phyloP scores from a whole-genome alignment of 2,797 vertebrate species.

The Diceros bicornis region DNA sequence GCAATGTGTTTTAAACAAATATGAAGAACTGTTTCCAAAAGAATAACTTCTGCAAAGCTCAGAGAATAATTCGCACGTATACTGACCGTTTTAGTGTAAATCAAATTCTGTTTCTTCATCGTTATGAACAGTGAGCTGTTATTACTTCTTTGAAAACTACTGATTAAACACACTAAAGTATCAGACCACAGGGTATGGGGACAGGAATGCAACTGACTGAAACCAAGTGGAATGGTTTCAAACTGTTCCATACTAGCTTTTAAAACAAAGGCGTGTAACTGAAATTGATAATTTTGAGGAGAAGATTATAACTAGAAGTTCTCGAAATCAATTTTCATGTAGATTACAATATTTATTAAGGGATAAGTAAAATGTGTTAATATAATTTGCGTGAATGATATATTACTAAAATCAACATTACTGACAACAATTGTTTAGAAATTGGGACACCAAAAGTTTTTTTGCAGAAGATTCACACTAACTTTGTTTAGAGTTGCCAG shows the following conservation, averaged over 20 bases:
- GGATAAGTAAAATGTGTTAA: not conserved
- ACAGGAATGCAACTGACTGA: not conserved
- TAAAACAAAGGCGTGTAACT: not conserved
- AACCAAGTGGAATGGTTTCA: not conserved
- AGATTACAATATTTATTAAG: not conserved
- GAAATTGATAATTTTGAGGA: not conserved
- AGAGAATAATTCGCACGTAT: not conserved
- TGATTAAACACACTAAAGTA: not conserved
- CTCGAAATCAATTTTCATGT: not conserved
- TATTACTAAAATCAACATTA: not conserved
- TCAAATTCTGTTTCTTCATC: not conserved
- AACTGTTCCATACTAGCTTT: not conserved
- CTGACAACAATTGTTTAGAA: not conserved
- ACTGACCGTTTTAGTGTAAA: not conserved
- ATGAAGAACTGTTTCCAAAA: not conserved
- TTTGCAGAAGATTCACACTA: too few relatives aligned
- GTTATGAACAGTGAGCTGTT: not conserved
- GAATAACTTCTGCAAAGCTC: not conserved
- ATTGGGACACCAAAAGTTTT: not conserved
- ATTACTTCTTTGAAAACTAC: not conserved
- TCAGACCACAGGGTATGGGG: not conserved
- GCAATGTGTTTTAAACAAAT: not conserved
- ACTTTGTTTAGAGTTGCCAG: not conserved
- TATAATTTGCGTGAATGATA: not conserved
- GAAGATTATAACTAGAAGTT: not conserved